A percentile compares a stretch with the other conserved stretches of the same genome.
Conservation (phyloP, 2,113 vertebrate species). For the Speoplatyrhinus poulsoni region DNA sequence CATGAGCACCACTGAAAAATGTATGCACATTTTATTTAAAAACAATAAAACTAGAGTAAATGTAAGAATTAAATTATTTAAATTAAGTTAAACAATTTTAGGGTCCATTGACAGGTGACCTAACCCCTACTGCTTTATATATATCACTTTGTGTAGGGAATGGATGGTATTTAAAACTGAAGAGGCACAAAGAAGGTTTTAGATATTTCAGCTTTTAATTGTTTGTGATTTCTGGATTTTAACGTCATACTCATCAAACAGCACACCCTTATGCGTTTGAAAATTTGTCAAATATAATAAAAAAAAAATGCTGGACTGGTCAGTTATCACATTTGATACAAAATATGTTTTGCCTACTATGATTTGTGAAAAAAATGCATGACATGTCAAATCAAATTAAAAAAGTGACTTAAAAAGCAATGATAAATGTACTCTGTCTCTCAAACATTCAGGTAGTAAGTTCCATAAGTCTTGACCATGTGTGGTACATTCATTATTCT, state of each 20-base stretch:
- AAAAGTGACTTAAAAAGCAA: slow-evolving; percentile 54
- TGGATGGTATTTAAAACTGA: slow-evolving; percentile 4
- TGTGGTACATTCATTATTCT: slow-evolving; percentile 73
- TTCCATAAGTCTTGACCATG: slow-evolving; percentile 64
- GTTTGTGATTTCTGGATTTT: slow-evolving; percentile 57
- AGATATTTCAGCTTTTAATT: slow-evolving; percentile 35
- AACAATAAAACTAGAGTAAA: too few species aligned
- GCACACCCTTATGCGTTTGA: slow-evolving; percentile 42
- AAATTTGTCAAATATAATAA: slow-evolving; percentile 54
- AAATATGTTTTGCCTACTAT: slow-evolving; percentile 44
- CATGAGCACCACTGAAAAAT: too few species aligned
- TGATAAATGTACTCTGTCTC: slow-evolving; percentile 59
- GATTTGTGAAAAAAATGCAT: slow-evolving; percentile 51
- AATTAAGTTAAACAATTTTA: too few species aligned
- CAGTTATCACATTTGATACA: slow-evolving; percentile 61
- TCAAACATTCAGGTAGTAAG: slow-evolving; percentile 78
- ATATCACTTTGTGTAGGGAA: neutral
- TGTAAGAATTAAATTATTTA: too few species aligned
- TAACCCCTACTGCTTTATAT: too few species aligned
- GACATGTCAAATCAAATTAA: slow-evolving; percentile 43
- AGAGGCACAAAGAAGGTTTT: slow-evolving; percentile 34
- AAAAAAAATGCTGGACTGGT: slow-evolving; percentile 59
- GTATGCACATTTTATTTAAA: too few species aligned
- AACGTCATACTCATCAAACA: slow-evolving; percentile 58
- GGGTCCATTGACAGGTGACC: too few species aligned